phyloP scores from a whole-genome alignment of 2,797 vertebrate genomes.

The Pogoniulus pusillus region DNA sequence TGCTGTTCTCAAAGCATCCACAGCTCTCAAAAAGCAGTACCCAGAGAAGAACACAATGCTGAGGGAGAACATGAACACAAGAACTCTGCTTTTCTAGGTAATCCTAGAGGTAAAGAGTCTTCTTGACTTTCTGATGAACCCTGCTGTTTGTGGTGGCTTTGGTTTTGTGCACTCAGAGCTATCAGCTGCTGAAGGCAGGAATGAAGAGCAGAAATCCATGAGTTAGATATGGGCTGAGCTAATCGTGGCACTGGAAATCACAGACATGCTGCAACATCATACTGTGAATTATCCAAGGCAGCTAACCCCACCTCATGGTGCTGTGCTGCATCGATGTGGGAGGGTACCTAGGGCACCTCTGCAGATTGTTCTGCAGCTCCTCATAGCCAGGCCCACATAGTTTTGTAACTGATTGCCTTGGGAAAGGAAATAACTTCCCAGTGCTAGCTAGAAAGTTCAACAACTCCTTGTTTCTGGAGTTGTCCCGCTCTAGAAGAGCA shows the following conservation, averaged over 20 bases:
- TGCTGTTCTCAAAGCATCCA: not conserved
- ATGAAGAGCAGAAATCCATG: not conserved
- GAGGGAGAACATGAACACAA: not conserved
- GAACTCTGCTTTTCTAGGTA: not conserved
- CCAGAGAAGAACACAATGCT: not conserved
- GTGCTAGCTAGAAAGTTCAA: not conserved
- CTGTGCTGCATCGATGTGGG: not conserved
- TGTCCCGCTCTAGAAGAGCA: not conserved
- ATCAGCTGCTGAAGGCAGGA: not conserved
- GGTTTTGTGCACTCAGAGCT: not conserved
- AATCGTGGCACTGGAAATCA: not conserved
- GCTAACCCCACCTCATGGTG: not conserved
- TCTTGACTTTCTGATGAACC: not conserved
- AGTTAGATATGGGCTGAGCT: not conserved
- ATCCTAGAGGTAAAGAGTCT: not conserved
- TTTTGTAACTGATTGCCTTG: not conserved
- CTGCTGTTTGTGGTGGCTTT: not conserved
- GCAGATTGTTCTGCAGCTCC: not conserved
- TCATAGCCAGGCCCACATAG: rapidly evolving
- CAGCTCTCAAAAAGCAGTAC: not conserved
- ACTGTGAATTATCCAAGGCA: not conserved
- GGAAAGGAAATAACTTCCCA: not conserved
- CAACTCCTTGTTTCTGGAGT: not conserved
- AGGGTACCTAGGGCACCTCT: not conserved
- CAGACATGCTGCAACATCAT: not conserved